These are phyloP conservation scores for Gisinianus flammeolus DNA, from an alignment of 2,888 invertebrate species.

Conservation along the genomic window DNA sequence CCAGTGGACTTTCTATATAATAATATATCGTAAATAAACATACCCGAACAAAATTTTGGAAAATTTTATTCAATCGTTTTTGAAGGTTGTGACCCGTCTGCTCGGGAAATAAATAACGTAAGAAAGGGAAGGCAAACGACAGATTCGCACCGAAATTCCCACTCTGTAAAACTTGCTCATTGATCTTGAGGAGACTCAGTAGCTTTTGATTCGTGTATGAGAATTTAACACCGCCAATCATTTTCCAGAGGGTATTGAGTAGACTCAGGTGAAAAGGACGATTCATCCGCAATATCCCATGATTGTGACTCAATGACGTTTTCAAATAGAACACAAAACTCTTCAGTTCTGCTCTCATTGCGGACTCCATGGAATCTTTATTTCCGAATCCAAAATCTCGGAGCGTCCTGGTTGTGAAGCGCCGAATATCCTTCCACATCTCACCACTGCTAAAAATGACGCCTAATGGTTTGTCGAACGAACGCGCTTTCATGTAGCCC, in stretches of 20 bases:
- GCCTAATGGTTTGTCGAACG: slow-evolving; percentile 19
- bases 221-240: slow-evolving; percentile 35
- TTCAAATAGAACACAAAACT: background rate
- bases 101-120: background rate
- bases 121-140: slow-evolving; percentile 20
- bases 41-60: slow-evolving; percentile 18
- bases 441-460: slow-evolving; percentile 37
- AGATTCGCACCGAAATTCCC: slow-evolving; percentile 27
- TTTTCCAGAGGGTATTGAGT: slow-evolving; percentile 33
- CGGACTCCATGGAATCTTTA: slow-evolving; percentile 30
- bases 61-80: background rate
- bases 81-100: slow-evolving; percentile 8
- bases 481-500: slow-evolving; percentile 22
- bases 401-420: slow-evolving; percentile 32
- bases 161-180: slow-evolving; percentile 28
- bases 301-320: background rate
- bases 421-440: slow-evolving; percentile 17
- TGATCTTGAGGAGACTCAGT: slow-evolving; percentile 2
- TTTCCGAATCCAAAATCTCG: slow-evolving; percentile 41
- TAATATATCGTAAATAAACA: background rate
- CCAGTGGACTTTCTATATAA: no score
- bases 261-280: slow-evolving; percentile 26
- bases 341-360: background rate
- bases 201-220: slow-evolving; percentile 23
- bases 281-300: slow-evolving; percentile 5